Evolutionary conservation across 37 sponge, comb jelly and placozoan genomes (phyloP), one percentile per base, ranked within the genome.

Genomic region (Crambe crambe): DNA sequence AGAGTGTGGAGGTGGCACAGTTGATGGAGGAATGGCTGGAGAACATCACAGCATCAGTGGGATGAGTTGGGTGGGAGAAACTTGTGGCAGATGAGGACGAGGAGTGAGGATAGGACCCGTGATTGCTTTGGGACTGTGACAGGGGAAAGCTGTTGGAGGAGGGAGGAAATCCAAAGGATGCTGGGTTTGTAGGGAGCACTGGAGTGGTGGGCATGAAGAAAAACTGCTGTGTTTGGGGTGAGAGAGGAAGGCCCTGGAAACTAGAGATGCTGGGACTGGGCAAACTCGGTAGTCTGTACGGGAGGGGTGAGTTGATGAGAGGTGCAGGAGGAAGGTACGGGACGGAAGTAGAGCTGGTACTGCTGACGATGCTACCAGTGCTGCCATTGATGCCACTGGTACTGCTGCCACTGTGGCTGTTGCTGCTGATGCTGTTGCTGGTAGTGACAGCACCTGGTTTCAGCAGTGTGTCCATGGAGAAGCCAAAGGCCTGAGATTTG

Each of bases 151-250:
- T 58, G 25, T 44, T 77, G 2, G 58, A 67, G 22, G 81, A 56
- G 3, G 75, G 56, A 23, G 81, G 77, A n/a, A 83, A 83, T 35
- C 82, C 82, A 73, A 88, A 88, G 20, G 78, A 29, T 25, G 73
- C 41, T 0, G 88, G 66, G 57, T 77, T 58, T 21, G 68, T 29
- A 1, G 82, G 76, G 12, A 87, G 62, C 2, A 88, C 88, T 41
- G 88, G 88, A 32, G 88, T 88, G 20, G 83, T 88, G 0, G 88
- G 88, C 81, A 88, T 82, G 63, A 88, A 88, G 88, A 88, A 77
- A 61, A 88, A 88, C 58, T 88, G 88, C 42, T 81, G 82, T 42
- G 82, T 77, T 40, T 54, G 59, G 0, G 88, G 88, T 42, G 88
- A 88, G 39, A 88, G 72, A 26, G 88, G 88, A 25, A 88, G 88